Evolutionary conservation across 92 coral and sea anemone genomes (phyloP), one percentile per base, ranked within the genome.

Genomic region (Porites lobata): DNA sequence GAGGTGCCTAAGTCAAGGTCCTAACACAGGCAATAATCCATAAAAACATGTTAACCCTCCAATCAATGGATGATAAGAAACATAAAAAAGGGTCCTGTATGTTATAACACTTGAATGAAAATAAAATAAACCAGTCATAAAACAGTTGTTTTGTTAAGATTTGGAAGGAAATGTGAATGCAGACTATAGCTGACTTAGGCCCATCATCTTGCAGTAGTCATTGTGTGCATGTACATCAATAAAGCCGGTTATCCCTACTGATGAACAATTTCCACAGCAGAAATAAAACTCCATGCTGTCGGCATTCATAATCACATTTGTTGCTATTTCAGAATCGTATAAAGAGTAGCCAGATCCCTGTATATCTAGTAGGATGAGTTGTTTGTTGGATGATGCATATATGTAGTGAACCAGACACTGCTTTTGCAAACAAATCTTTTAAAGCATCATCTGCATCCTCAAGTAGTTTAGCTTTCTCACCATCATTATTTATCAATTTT

Each of bases 301-400:
- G 64, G 72, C 85, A 89, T 92, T 91, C 85, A 67, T 76, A 17
- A 92, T 7, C 38, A 80, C 85, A 79, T 83, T 81, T 53, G 95
- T 92, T 79, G 93, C 91, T 85, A 92, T 92, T 83, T 92, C 91
- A 61, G 95, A 91, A 81, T 86, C 93, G 62, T 74, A 89, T 29
- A 92, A 65, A 69, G 68, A 69, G 89, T 65, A 89, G 56, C 87
- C 87, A 65, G 78, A 62, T 50, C 92, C 92, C 77, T 88, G 94
- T 50, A 92, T 88, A 76, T 92, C 90, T 54, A 83, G 78, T 67
- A 92, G 88, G 90, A 92, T 89, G 53, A 89, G 76, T 79, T 92
- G 79, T 58, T 51, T 26, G 76, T 85, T 61, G 54, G 85, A 73
- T 50, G 82, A 74, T 64, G 43, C 26, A 70, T 92, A 85, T 50